Conservation (phyloP, 2,888 invertebrate genomes). For the Drosophila multiciliata region DNA sequence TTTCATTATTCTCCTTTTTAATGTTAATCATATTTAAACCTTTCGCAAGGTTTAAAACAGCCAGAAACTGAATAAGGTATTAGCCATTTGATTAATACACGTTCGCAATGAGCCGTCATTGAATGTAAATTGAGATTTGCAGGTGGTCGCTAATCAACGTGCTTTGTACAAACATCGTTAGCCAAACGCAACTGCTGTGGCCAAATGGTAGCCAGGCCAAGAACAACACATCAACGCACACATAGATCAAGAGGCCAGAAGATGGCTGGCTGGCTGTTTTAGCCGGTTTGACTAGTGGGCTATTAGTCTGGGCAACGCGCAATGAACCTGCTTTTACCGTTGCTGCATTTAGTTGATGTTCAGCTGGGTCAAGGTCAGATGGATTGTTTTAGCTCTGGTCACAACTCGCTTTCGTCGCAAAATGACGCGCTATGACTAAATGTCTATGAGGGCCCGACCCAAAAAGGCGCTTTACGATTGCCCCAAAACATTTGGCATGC, state of each 20-base stretch:
- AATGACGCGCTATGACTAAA: neutral
- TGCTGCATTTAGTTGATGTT: slow-evolving; percentile 40
- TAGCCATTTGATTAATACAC: slow-evolving; percentile 32
- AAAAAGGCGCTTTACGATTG: slow-evolving; percentile 20
- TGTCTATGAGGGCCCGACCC: slow-evolving; percentile 25
- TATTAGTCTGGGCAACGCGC: slow-evolving; percentile 16
- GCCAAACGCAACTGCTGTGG: slow-evolving; percentile 27
- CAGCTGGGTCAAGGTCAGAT: slow-evolving; percentile 75
- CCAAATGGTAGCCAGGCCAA: slow-evolving; percentile 72
- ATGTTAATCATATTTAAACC: neutral
- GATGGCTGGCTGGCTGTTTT: slow-evolving; percentile 2
- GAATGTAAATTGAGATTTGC: slow-evolving; percentile 69
- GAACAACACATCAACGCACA: slow-evolving; percentile 28
- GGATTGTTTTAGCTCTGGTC: slow-evolving; percentile 12
- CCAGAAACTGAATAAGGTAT: slow-evolving; percentile 33
- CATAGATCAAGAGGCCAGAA: slow-evolving; percentile 25
- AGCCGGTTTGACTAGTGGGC: slow-evolving; percentile 33
- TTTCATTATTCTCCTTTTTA: neutral
- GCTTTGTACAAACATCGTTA: slow-evolving; percentile 58
- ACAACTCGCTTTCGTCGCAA: slow-evolving; percentile 47
- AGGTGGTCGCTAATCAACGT: slow-evolving; percentile 78
- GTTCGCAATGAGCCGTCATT: slow-evolving; percentile 22
- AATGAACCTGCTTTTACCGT: slow-evolving; percentile 62
- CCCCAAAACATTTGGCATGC: slow-evolving; percentile 31
- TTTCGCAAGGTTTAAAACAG: neutral